Evolutionary conservation across 1,140 invertebrate species (phyloP), one percentile per base, ranked within the genome.

Genomic region (Drosophila takahashii): DNA sequence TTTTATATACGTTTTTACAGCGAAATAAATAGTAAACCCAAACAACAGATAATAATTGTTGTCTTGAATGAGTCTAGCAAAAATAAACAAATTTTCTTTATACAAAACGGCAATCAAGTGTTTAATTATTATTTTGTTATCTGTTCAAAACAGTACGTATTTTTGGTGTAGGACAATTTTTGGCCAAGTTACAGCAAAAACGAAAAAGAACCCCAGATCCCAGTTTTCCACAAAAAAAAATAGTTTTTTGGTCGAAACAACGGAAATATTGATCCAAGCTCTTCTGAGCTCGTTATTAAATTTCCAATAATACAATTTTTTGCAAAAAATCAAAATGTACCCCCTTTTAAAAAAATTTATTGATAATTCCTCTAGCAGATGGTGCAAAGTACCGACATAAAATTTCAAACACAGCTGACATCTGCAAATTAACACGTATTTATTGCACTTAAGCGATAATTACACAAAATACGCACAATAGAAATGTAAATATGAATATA

Each of bases 41-140:
- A 71, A 62, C 66, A 85, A 81, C 74, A 75, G 61, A 47, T 73
- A 76, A 70, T 37, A 56, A 77, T 32, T 79, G 67, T 83, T 71
- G 73, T 78, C 66, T 34, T 56, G 45, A 66, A 72, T 44, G 58
- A 58, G 66, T 73, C 73, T 85, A 90, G 86, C 73, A 78, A 77
- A 84, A 90, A 78, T 79, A 90, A 90, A 90, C 53, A 70, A 78
- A 90, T 84, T 90, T 90, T 77, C 83, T 84, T 84, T 84, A 54
- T 72, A 89, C 34, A 86, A 78, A 78, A 66, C 50, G 42, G 64
- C 76, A 79, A 18, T 10, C 18, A 8, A 18, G 4, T 3, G 13
- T 37, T 8, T n/a, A n/a, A n/a, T n/a, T n/a, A n/a, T n/a, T n/a
- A n/a, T n/a, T n/a, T n/a, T n/a, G n/a, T n/a, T n/a, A n/a, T n/a